These are phyloP conservation scores for Cheilosia pagana DNA, from an alignment of 2,888 invertebrate species.

Conservation along the genomic window DNA sequence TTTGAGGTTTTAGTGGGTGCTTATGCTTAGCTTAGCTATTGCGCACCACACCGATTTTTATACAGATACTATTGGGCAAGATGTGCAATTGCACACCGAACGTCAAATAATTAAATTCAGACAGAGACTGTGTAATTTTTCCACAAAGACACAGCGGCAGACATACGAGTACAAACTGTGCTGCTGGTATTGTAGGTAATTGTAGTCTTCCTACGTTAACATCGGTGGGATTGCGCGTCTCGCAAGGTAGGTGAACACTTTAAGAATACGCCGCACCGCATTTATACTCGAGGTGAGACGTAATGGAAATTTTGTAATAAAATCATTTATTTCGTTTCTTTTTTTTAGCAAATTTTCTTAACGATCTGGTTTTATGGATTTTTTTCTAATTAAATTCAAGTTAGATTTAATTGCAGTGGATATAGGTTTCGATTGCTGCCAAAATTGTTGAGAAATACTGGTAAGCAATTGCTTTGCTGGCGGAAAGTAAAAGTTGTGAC, in stretches of 20 bases:
- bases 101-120: conserved; percentile 42
- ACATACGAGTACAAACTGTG: not conserved
- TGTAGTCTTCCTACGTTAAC: conserved; percentile 4
- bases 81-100: conserved; percentile 35
- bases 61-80: conserved; percentile 29
- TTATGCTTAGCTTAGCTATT: too few species aligned
- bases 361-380: conserved; percentile 2
- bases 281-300: not conserved
- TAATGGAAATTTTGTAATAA: conserved; percentile 53
- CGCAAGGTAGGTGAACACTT: conserved; percentile 13
- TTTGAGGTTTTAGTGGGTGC: conserved; percentile 39
- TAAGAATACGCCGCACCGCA: conserved; percentile 3
- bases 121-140: conserved; percentile 3
- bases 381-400: conserved; percentile 16
- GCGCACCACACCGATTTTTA: conserved; percentile 10
- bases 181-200: conserved; percentile 28
- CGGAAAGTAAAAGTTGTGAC: not conserved
- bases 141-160: conserved; percentile 13
- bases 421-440: not conserved
- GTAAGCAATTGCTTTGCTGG: too few species aligned
- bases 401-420: conserved; percentile 1
- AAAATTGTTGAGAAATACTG: not conserved
- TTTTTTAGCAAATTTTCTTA: not conserved
- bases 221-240: not conserved
- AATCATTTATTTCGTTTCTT: conserved; percentile 2